phyloP scores from a whole-genome alignment of 2,113 vertebrate species.

The Acinonyx jubatus region DNA sequence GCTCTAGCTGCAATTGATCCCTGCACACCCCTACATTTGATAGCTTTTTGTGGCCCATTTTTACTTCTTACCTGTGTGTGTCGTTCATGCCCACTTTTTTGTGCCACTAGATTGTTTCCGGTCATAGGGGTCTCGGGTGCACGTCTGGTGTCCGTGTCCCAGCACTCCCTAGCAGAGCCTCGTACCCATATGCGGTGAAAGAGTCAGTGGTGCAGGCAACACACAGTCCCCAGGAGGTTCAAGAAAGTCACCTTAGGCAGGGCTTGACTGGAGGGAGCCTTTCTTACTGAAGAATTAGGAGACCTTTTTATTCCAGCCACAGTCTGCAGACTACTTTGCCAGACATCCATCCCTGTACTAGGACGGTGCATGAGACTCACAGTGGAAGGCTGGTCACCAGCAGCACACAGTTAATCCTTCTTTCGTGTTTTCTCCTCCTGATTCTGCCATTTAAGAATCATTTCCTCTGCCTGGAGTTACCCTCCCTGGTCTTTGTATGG shows the following conservation, averaged over 20 bases:
- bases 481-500: background rate
- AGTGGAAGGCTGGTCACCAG: background rate
- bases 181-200: background rate
- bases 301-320: background rate
- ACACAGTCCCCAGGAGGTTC: background rate
- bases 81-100: background rate
- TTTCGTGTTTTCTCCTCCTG: background rate
- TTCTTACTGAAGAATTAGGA: background rate
- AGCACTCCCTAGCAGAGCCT: background rate
- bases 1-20: background rate
- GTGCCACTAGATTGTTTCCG: background rate
- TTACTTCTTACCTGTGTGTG: background rate
- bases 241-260: background rate
- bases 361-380: background rate
- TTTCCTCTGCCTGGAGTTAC: background rate
- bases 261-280: background rate
- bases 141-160: background rate
- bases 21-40: background rate
- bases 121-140: background rate
- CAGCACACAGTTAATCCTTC: background rate
- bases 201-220: background rate
- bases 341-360: background rate
- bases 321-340: background rate
- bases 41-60: background rate
- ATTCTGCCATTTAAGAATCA: background rate